Percentiles rank a stretch among this genome's conserved stretches.
Conservation (phyloP, 2,797 vertebrate genomes). For the Phrynocephalus guinanensis region DNA sequence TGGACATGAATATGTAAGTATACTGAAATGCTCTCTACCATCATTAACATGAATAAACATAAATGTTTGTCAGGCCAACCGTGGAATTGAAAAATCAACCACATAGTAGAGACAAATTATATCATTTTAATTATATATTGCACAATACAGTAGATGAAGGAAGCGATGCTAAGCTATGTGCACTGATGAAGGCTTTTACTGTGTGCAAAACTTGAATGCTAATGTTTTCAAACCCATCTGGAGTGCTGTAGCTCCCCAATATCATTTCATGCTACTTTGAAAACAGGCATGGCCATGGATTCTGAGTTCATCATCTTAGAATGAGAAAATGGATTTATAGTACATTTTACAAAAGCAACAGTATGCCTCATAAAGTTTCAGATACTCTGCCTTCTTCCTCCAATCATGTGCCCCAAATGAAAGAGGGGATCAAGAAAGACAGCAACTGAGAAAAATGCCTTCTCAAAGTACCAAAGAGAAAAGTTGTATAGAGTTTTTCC, state of each 20-base stretch:
- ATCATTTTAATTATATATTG: constrained; percentile 15
- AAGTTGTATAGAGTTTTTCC: not conserved
- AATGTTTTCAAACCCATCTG: constrained; percentile 29
- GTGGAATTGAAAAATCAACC: constrained; percentile 40
- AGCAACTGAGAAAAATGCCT: constrained; percentile 2
- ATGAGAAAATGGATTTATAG: not conserved
- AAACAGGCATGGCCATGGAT: not conserved
- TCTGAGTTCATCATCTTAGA: constrained; percentile 23
- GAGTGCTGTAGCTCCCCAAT: not conserved
- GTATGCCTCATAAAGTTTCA: constrained; percentile 15
- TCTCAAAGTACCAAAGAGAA: not conserved
- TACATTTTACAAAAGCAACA: not conserved
- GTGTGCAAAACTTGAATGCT: not conserved
- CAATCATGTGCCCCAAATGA: not conserved
- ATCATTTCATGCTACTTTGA: constrained; percentile 35
- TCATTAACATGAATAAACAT: constrained; percentile 24
- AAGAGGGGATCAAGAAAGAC: not conserved
- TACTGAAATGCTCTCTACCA: not conserved
- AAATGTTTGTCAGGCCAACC: constrained; percentile 9
- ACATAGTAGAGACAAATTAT: constrained; percentile 12
- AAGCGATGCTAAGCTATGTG: not conserved
- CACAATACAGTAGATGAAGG: not conserved
- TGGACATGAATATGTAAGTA: not conserved
- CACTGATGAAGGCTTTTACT: not conserved
- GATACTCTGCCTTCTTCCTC: not conserved